phyloP scores from a whole-genome alignment of 2,113 vertebrate species.

The Bettongia penicillata region DNA sequence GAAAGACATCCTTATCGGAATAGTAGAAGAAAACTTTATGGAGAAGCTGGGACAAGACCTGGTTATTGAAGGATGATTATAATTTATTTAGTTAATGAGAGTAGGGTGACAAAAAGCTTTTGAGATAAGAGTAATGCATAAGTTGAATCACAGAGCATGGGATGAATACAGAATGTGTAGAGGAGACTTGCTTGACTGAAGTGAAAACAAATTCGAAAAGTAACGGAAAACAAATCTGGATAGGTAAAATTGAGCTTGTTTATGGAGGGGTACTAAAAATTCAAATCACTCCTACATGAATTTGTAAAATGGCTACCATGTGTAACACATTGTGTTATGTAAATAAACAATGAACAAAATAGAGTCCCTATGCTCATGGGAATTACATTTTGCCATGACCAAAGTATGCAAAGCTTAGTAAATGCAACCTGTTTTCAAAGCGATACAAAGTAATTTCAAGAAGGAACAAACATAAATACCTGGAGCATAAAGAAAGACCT shows the following conservation, averaged over 20 bases:
- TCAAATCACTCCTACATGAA: neutral
- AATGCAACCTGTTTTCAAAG: neutral
- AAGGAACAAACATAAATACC: neutral
- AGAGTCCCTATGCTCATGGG: neutral
- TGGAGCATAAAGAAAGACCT: neutral
- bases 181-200: neutral
- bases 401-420: neutral
- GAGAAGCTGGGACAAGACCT: neutral
- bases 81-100: neutral
- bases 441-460: neutral
- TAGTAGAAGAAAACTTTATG: neutral
- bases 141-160: neutral
- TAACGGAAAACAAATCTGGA: neutral
- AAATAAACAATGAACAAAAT: neutral
- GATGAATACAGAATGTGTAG: neutral
- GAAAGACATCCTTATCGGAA: neutral
- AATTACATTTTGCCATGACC: neutral
- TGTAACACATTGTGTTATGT: neutral
- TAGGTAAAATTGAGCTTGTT: neutral
- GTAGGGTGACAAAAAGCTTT: neutral
- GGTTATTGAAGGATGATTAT: neutral
- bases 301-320: neutral
- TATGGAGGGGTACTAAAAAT: neutral
- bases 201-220: neutral
- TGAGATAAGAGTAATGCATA: neutral